Evolutionary conservation across 2,888 invertebrate genomes (phyloP).

Genomic region (Eristalinus aeneus): DNA sequence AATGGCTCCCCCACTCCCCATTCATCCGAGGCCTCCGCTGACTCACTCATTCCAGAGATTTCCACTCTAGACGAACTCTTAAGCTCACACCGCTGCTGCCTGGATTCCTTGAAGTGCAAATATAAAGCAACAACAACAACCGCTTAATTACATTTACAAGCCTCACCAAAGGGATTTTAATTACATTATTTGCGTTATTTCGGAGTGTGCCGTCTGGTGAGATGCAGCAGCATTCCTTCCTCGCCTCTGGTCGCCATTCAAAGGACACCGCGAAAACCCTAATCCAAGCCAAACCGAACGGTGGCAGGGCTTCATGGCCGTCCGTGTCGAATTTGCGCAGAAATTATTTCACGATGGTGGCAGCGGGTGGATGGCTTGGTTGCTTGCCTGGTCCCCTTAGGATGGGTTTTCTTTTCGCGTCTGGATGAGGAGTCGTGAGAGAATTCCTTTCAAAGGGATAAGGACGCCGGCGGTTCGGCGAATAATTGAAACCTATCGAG

Average conservation of each 20-base stretch:
- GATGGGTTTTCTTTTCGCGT: not conserved
- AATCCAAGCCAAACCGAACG: constrained; percentile 12
- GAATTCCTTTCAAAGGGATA: not conserved
- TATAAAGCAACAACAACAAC: not conserved
- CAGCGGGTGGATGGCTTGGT: not conserved
- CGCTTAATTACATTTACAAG: constrained; percentile 41
- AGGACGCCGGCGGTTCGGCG: not conserved
- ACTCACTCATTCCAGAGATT: not conserved
- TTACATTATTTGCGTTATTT: constrained; percentile 51
- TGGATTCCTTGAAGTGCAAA: not conserved
- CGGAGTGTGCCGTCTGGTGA: not conserved
- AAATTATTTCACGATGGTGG: constrained; percentile 48
- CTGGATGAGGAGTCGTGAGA: not conserved
- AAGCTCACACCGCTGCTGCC: not conserved
- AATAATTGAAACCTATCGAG: not conserved
- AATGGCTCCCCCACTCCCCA: not conserved
- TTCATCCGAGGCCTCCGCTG: not conserved
- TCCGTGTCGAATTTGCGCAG: not conserved
- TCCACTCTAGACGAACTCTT: too few species aligned
- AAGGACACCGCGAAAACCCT: constrained; percentile 49
- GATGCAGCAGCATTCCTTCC: constrained; percentile 49
- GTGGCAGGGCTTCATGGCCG: not conserved
- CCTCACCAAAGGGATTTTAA: constrained; percentile 44
- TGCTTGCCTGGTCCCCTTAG: not conserved
- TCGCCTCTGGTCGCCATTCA: constrained; percentile 15